Percentiles rank a stretch among this genome's conserved stretches.
Conservation (phyloP, 2,797 vertebrate species). For the Rhinichthys osculus region DNA sequence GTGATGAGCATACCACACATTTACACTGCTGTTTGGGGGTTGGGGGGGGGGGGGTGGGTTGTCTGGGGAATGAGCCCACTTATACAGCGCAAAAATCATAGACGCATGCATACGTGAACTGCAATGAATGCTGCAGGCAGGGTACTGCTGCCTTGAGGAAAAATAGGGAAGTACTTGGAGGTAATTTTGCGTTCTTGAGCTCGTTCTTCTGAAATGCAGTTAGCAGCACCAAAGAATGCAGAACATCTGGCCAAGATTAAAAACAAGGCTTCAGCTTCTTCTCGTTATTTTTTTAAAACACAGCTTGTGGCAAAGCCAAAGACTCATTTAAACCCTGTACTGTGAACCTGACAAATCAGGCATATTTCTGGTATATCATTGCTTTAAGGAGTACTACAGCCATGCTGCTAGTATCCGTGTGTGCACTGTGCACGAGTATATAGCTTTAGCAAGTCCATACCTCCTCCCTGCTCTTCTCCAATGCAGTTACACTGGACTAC, state of each 20-base stretch:
- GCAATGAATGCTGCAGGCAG: slow-evolving; percentile 28
- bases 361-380: neutral
- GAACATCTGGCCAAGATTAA: slow-evolving; percentile 59
- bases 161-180: slow-evolving; percentile 6
- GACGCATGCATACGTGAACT: slow-evolving; percentile 18
- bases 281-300: slow-evolving; percentile 32
- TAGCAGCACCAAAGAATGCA: slow-evolving; percentile 44
- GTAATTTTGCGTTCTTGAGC: slow-evolving; percentile 29
- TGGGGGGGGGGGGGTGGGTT: no score
- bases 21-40: neutral
- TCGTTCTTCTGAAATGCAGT: slow-evolving; percentile 44
- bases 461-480: neutral
- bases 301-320: slow-evolving; percentile 29
- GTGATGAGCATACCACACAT: slow-evolving; percentile 32
- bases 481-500: neutral
- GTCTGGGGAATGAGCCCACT: neutral
- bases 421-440: neutral
- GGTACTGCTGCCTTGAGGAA: slow-evolving; percentile 15
- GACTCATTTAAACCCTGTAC: slow-evolving; percentile 6
- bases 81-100: neutral
- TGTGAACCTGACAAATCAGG: slow-evolving; percentile 2
- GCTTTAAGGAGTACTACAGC: neutral
- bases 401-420: neutral
- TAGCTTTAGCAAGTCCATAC: neutral
- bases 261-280: slow-evolving; percentile 37